A percentile compares a stretch with the other conserved stretches of the same genome.
Conservation (phyloP, 2,797 vertebrate genomes). For the Buphagus erythrorhynchus region DNA sequence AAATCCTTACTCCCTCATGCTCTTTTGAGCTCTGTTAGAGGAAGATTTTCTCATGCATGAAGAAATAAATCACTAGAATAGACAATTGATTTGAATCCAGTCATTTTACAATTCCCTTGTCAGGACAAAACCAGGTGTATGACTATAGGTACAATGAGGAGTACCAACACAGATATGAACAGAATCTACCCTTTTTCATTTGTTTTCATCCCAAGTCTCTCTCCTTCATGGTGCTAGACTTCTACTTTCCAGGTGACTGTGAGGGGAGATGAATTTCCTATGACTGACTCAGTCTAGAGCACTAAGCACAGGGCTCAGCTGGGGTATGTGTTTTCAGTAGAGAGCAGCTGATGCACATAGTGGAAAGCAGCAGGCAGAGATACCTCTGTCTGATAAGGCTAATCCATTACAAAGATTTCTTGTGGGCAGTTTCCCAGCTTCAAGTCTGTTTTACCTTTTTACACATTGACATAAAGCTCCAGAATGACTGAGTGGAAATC, state of each 20-base stretch:
- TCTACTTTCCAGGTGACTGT: background rate
- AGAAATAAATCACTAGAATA: background rate
- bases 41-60: background rate
- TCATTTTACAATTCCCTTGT: background rate
- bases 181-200: background rate
- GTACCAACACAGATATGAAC: background rate
- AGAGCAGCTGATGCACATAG: background rate
- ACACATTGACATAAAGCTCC: background rate
- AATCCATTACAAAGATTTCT: background rate
- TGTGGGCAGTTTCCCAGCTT: background rate
- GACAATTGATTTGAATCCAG: background rate
- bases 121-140: background rate
- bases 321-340: background rate
- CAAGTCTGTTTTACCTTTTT: background rate
- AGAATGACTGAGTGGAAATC: background rate
- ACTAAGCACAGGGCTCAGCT: background rate
- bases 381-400: background rate
- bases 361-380: background rate
- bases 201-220: background rate
- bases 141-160: background rate
- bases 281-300: background rate
- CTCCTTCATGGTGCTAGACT: background rate
- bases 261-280: background rate
- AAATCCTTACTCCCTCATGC: background rate
- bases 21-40: background rate